Percentiles rank a stretch among this genome's conserved stretches.
These are phyloP conservation scores for Patella vulgata DNA, from an alignment of 1,140 invertebrate genomes.

Conservation along the genomic window DNA sequence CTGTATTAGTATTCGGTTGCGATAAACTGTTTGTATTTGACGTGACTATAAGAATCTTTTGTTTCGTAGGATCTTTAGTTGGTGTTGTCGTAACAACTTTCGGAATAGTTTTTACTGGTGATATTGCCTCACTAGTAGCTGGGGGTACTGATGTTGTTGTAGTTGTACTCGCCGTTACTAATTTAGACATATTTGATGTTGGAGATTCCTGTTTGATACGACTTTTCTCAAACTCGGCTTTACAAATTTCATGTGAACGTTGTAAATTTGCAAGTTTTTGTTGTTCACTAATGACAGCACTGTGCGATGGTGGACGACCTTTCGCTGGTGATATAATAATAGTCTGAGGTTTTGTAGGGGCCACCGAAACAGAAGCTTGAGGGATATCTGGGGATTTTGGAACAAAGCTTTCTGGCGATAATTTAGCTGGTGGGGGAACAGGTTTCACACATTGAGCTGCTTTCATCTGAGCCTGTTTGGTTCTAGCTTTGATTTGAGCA, in stretches of 20 bases:
- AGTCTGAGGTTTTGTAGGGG: conserved; percentile 35
- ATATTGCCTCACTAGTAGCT: conserved; percentile 6
- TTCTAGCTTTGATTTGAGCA: conserved; percentile 62
- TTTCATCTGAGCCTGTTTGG: conserved; percentile 46
- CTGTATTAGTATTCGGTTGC: conserved; percentile 3
- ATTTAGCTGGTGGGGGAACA: conserved; percentile 25
- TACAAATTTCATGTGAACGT: conserved; percentile 94
- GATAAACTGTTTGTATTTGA: conserved; percentile 6
- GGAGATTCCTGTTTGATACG: background rate
- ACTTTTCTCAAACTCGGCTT: conserved; percentile 84
- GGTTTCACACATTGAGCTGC: conserved; percentile 32
- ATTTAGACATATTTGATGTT: conserved; percentile 7
- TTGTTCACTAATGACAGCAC: conserved; percentile 24
- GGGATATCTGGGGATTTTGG: conserved; percentile 14
- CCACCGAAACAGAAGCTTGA: conserved; percentile 7
- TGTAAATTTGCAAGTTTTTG: conserved; percentile 83
- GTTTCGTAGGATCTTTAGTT: background rate
- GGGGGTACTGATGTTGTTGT: conserved; percentile 1
- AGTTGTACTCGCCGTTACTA: conserved; percentile 10
- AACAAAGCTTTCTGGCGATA: background rate
- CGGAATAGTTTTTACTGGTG: conserved; percentile 40
- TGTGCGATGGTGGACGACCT: conserved; percentile 18
- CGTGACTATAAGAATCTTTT: conserved; percentile 5
- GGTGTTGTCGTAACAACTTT: conserved; percentile 46
- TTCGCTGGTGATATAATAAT: conserved; percentile 39